phyloP scores from a whole-genome alignment of 2,888 invertebrate genomes.

The Morpho achilles region DNA sequence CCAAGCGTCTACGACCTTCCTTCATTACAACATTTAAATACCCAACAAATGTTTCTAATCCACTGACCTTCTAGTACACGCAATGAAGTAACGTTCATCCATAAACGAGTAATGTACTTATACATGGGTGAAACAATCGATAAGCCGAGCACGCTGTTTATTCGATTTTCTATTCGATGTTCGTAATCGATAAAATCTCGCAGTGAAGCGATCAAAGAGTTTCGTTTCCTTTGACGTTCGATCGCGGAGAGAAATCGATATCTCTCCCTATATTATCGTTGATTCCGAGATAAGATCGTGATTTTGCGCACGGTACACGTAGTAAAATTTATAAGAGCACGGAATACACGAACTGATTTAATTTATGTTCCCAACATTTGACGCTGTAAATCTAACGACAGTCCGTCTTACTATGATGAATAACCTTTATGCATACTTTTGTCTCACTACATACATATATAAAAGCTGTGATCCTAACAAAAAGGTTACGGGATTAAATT shows the following conservation, averaged over 20 bases:
- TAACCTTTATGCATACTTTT: too few relatives aligned
- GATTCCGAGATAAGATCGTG: slow-evolving; percentile 32
- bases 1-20: slow-evolving; percentile 54
- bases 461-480: too few relatives aligned
- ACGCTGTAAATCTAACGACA: slow-evolving; percentile 1
- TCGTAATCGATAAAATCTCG: slow-evolving; percentile 29
- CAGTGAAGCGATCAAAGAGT: slow-evolving; percentile 26
- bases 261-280: slow-evolving; percentile 33
- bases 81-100: slow-evolving; percentile 25
- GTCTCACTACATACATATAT: too few relatives aligned
- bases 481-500: too few relatives aligned
- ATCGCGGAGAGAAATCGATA: slow-evolving; percentile 33
- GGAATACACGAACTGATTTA: slow-evolving; percentile 20
- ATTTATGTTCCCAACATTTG: slow-evolving; percentile 19
- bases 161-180: slow-evolving; percentile 20
- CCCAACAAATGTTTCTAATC: slow-evolving; percentile 32
- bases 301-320: slow-evolving; percentile 27
- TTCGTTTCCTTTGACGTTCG: slow-evolving; percentile 29
- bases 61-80: slow-evolving; percentile 41
- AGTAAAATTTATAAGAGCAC: slow-evolving; percentile 26
- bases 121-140: slow-evolving; percentile 4
- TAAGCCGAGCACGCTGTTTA: background rate
- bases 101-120: slow-evolving; percentile 41
- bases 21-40: slow-evolving; percentile 33
- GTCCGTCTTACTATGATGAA: background rate